Percentiles rank a stretch among this genome's conserved stretches.
phyloP scores from a whole-genome alignment of 2,113 vertebrate genomes.

The Stigmatopora nigra region DNA sequence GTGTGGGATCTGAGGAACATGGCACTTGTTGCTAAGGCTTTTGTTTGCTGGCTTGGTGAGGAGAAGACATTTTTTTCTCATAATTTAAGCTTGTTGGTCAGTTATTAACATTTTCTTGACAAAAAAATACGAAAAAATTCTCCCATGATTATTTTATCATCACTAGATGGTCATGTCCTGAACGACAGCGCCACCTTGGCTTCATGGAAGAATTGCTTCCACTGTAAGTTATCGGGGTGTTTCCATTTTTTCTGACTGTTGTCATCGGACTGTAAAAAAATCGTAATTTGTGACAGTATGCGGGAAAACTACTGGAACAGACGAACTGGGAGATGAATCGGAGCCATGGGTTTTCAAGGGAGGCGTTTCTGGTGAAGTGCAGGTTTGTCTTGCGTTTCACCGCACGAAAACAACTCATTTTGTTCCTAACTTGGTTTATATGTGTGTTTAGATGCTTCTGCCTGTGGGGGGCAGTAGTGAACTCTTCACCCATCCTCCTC shows the following conservation, averaged over 20 bases:
- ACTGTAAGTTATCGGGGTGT: conserved; percentile 69
- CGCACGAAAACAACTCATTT: background rate
- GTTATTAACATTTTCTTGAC: too few relatives aligned
- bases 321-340: conserved; percentile 62
- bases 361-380: conserved; percentile 79
- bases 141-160: background rate
- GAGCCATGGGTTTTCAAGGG: conserved; percentile 78
- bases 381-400: conserved; percentile 61
- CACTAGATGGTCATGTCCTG: conserved; percentile 73
- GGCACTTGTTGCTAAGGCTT: conserved; percentile 74
- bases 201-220: conserved; percentile 80
- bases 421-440: background rate
- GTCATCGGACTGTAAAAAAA: background rate
- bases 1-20: conserved; percentile 82
- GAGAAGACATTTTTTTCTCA: too few relatives aligned
- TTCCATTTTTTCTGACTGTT: background rate
- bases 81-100: too few relatives aligned
- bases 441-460: conserved; percentile 69
- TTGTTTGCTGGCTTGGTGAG: conserved; percentile 79
- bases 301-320: conserved; percentile 63
- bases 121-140: background rate
- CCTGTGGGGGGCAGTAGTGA: conserved; percentile 75
- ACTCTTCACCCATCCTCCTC: conserved; percentile 80
- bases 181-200: conserved; percentile 65
- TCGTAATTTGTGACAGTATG: conserved; percentile 67